Conservation (phyloP, 1,140 invertebrate species). For the Drosophila punjabiensis region DNA sequence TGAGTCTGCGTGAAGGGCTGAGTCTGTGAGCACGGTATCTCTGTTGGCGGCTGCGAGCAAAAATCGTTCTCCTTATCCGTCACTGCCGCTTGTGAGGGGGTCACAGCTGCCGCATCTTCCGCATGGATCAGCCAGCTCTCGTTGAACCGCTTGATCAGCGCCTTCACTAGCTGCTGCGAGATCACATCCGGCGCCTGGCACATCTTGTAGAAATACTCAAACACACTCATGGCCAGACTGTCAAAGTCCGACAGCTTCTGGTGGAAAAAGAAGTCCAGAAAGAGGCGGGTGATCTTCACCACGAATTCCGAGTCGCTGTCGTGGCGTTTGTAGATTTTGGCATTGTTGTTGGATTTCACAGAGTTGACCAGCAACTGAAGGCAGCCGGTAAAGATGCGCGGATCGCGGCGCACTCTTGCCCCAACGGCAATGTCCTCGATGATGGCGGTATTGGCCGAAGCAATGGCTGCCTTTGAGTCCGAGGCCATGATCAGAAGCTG, state of each 20-base stretch:
- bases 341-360: constrained; percentile 61
- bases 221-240: constrained; percentile 59
- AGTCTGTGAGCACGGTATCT: constrained; percentile 66
- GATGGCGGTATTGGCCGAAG: constrained; percentile 86
- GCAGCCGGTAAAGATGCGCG: constrained; percentile 71
- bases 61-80: constrained; percentile 16
- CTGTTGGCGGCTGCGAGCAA: constrained; percentile 32
- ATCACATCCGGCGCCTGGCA: constrained; percentile 80
- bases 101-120: background rate
- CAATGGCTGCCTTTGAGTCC: constrained; percentile 87
- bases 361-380: constrained; percentile 74
- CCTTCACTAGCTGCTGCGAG: constrained; percentile 68
- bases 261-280: constrained; percentile 75
- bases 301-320: constrained; percentile 62
- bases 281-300: constrained; percentile 53
- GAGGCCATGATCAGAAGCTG: constrained; percentile 91
- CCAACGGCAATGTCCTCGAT: constrained; percentile 86
- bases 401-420: constrained; percentile 66
- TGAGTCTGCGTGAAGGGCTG: constrained; percentile 47
- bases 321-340: constrained; percentile 75
- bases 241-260: constrained; percentile 72
- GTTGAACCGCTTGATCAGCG: constrained; percentile 61
- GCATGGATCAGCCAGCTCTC: constrained; percentile 40
- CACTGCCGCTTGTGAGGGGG: background rate
- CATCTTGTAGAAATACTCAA: constrained; percentile 78